Conservation (phyloP, 2,113 vertebrate genomes). For the Mustela lutreola region DNA sequence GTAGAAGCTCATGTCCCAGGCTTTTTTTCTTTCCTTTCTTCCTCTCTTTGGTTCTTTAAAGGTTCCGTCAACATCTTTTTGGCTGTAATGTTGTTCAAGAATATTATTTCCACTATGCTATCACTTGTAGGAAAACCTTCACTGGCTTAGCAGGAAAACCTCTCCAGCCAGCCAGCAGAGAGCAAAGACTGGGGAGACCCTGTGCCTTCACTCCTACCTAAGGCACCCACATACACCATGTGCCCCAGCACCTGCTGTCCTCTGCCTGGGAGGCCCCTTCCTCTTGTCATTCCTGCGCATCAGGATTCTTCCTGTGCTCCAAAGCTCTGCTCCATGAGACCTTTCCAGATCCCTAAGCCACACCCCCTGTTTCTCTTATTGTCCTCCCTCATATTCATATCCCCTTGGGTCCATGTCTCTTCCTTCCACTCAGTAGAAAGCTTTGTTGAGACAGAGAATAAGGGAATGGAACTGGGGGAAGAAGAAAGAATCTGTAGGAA, state of each 20-base stretch:
- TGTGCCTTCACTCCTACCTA: not conserved
- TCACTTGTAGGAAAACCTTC: not conserved
- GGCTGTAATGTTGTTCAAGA: not conserved
- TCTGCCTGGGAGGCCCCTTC: not conserved
- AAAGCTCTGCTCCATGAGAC: not conserved
- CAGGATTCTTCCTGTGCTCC: not conserved
- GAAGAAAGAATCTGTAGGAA: not conserved
- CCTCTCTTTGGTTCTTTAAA: not conserved
- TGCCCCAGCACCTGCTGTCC: not conserved
- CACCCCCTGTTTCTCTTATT: not conserved
- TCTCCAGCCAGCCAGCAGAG: not conserved
- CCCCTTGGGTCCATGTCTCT: not conserved
- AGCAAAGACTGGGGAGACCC: not conserved
- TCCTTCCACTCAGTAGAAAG: not conserved
- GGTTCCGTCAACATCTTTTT: not conserved
- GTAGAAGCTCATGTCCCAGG: not conserved
- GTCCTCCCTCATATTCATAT: not conserved
- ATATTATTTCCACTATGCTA: not conserved
- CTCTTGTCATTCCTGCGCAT: not conserved
- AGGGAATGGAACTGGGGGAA: not conserved
- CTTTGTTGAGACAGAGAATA: not conserved
- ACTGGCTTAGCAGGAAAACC: not conserved
- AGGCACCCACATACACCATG: too few species aligned
- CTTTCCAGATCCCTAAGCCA: not conserved
- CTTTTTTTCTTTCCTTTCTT: not conserved